phyloP scores from a whole-genome alignment of 2,797 vertebrate species.

The Pogoniulus pusillus region DNA sequence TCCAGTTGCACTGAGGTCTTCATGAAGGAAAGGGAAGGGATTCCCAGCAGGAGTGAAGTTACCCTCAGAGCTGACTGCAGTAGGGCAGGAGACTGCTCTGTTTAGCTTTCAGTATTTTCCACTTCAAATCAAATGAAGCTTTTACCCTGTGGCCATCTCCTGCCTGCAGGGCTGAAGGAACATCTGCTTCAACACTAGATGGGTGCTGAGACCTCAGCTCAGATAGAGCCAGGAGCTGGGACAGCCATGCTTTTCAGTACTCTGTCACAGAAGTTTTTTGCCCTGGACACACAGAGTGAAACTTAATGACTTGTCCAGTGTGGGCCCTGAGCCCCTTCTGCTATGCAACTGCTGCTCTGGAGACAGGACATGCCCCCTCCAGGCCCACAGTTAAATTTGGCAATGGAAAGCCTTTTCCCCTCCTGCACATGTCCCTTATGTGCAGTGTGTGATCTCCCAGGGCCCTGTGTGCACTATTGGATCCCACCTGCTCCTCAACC shows the following conservation, averaged over 20 bases:
- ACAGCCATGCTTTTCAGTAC: background rate
- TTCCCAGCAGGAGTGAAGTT: background rate
- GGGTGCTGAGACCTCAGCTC: background rate
- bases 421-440: background rate
- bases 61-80: background rate
- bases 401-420: background rate
- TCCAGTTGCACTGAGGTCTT: slow-evolving; percentile 20
- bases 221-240: background rate
- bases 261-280: background rate
- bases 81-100: background rate
- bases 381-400: background rate
- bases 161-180: background rate
- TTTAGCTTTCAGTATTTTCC: background rate
- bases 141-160: background rate
- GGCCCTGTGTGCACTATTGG: background rate
- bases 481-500: slow-evolving; percentile 1
- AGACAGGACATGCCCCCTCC: background rate
- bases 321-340: background rate
- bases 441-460: background rate
- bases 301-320: background rate
- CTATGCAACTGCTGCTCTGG: slow-evolving; percentile 42
- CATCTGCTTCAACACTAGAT: background rate
- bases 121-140: background rate
- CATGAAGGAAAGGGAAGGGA: background rate
- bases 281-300: background rate